phyloP scores from a whole-genome alignment of 2,888 invertebrate species.

The Phymatocera aterrima region DNA sequence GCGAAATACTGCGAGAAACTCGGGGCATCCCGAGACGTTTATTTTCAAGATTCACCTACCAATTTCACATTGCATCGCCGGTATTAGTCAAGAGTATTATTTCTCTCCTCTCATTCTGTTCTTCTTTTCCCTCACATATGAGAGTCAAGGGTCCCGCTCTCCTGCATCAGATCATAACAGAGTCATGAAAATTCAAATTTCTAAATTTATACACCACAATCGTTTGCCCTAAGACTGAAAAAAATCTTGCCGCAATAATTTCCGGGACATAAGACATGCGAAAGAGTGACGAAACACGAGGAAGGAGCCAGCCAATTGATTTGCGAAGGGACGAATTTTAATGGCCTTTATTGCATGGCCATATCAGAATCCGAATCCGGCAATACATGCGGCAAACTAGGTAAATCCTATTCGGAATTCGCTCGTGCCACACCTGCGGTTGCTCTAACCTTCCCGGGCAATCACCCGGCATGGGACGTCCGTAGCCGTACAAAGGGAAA shows the following conservation, averaged over 20 bases:
- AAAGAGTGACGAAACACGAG: not conserved
- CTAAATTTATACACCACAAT: too few species aligned
- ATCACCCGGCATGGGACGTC: conserved; percentile 21
- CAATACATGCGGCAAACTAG: not conserved
- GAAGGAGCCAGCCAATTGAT: not conserved
- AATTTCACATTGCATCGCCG: conserved; percentile 5
- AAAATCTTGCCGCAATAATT: too few species aligned
- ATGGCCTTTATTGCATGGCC: not conserved
- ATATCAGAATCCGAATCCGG: not conserved
- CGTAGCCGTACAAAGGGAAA: conserved; percentile 32
- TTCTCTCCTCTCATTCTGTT: not conserved
- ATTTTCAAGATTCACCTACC: conserved; percentile 18
- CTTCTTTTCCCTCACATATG: not conserved
- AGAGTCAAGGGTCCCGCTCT: not conserved
- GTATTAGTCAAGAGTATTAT: not conserved
- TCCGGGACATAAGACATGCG: not conserved
- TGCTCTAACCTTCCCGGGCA: conserved; percentile 34
- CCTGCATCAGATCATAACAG: not conserved
- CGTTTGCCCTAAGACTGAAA: too few species aligned
- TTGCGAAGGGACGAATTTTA: not conserved
- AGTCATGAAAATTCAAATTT: not conserved
- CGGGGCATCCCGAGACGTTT: not conserved
- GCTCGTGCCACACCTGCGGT: conserved; percentile 20
- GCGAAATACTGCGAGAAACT: conserved; percentile 17
- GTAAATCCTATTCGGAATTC: conserved; percentile 15